These are phyloP conservation scores for Sebastiscus albofasciatus DNA, from an alignment of 2,797 vertebrate genomes.

Conservation along the genomic window DNA sequence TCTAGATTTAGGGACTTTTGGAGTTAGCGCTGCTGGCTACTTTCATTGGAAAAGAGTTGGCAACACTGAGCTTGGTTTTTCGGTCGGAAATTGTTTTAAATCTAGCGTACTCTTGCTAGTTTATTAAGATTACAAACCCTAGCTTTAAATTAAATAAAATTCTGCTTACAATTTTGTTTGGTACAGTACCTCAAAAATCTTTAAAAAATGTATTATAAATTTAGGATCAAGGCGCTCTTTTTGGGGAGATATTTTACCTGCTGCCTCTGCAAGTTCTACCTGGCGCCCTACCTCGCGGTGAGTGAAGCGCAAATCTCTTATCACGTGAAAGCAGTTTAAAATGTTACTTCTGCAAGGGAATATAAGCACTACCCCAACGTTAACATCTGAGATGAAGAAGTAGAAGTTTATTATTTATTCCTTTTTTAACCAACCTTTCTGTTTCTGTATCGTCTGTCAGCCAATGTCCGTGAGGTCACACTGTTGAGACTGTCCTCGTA, in stretches of 20 bases:
- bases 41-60: no score
- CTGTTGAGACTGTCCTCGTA: slow-evolving; percentile 80
- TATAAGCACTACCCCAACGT: neutral
- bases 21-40: no score
- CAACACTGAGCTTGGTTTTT: no score
- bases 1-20: no score
- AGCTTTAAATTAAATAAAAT: neutral
- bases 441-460: neutral
- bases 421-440: slow-evolving; percentile 62
- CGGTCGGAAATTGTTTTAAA: no score
- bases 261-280: no score
- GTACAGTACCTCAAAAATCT: neutral
- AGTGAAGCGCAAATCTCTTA: no score
- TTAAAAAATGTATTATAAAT: neutral
- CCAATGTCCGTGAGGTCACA: neutral
- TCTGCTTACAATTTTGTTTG: neutral
- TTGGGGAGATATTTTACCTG: no score
- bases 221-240: neutral
- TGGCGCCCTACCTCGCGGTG: no score
- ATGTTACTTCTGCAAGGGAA: neutral
- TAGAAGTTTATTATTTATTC: neutral
- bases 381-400: neutral
- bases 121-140: no score
- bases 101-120: no score
- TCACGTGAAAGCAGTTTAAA: no score